Base-by-base conservation (phyloP, 2,113 vertebrate species). In the Gymnorhina tibicen region DNA sequence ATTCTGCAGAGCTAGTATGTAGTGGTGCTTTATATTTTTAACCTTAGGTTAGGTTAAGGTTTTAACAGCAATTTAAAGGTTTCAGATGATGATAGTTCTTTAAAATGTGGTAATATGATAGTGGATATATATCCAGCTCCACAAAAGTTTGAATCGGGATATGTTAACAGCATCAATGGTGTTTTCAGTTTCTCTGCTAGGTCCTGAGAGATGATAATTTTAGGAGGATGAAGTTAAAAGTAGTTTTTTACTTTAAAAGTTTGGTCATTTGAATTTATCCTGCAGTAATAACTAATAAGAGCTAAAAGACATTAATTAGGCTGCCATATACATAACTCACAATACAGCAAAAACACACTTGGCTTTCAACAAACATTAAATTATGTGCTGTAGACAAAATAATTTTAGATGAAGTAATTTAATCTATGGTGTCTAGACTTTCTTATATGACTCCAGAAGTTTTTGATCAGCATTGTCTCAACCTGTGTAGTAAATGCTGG, bases 391-490 rank as follows among this genome's bases (percentile, higher is more conserved):
- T 64, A 59, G 39, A 28, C 23, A 77, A 86, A 76, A 63, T 64
- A 16, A 60, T 90, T 97, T 80, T 74, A 75, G 50, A 90, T 79
- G 1, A 67, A 83, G n/a, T 58, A 59, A 82, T 33, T 77, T 95
- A 77, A 87, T 95, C 78, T 96, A 55, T 62, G 50, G 44, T 87
- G 60, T 94, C 89, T 98, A 90, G 90, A 85, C 75, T 30, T 92
- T 92, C 79, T 89, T 83, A 84, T 33, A 46, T 95, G 89, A 87
- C 90, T 93, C 26, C 52, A 81, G 68, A 96, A 79, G 41, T 47
- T 68, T 95, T 93, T 95, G 80, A 89, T 47, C 84, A 74, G 35
- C 62, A 46, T 76, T 85, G 37, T 97, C 88, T 69, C 66, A 92
- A 41, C 33, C 53, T 95, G 60, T 53, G 35, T 63, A 92, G 63